Evolutionary conservation across 2,888 invertebrate species (phyloP).

Genomic region (Polydrusus cervinus): DNA sequence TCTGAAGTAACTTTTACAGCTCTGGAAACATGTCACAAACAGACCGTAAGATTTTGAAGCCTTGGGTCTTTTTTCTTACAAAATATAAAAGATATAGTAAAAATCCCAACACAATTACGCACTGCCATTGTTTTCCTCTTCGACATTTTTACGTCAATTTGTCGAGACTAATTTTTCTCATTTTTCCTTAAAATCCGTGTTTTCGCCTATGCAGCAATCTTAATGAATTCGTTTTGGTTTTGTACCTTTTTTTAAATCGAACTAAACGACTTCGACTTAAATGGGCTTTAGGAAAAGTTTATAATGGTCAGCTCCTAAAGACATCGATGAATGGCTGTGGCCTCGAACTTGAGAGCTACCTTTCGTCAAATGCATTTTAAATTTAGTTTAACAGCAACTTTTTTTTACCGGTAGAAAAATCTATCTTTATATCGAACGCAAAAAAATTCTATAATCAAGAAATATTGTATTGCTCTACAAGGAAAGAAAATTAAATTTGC

Average conservation of each 20-base stretch:
- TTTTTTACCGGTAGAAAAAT: too few species aligned
- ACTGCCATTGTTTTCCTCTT: too few species aligned
- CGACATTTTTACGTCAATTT: too few species aligned
- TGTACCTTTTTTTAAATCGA: constrained; percentile 26
- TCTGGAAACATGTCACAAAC: too few species aligned
- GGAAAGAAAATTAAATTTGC: too few species aligned
- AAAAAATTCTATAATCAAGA: not conserved
- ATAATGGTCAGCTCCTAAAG: not conserved
- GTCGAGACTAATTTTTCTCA: not conserved
- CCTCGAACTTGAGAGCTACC: not conserved
- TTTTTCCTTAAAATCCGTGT: constrained; percentile 21
- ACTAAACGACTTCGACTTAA: constrained; percentile 25
- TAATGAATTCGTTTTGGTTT: constrained; percentile 14
- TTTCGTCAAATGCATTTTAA: not conserved
- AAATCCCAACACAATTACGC: too few species aligned
- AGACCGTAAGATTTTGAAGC: too few species aligned
- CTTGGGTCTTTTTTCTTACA: too few species aligned
- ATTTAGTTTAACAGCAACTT: too few species aligned
- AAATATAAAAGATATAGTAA: too few species aligned
- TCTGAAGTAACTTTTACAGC: too few species aligned
- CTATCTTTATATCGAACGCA: not conserved
- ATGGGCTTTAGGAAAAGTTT: constrained; percentile 16
- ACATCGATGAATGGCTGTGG: not conserved
- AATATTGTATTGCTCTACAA: too few species aligned
- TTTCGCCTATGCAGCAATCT: constrained; percentile 33